phyloP scores from a whole-genome alignment of 2,113 vertebrate species.

The Hemiscyllium ocellatum region DNA sequence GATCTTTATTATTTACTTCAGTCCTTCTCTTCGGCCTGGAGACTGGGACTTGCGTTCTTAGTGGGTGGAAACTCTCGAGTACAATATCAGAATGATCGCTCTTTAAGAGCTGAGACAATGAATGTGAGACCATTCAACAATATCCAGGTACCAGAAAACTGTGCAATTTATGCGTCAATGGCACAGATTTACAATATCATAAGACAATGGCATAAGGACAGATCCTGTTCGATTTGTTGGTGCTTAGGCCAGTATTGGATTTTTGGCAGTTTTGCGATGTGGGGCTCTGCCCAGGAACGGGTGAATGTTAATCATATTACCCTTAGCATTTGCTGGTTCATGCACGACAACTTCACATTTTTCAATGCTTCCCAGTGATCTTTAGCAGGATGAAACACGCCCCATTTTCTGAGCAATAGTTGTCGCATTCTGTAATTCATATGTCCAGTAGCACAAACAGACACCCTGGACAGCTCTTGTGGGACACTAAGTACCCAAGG shows the following conservation, averaged over 20 bases:
- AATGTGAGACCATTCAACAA: neutral
- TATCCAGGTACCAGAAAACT: neutral
- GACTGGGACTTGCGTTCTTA: neutral
- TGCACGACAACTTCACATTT: neutral
- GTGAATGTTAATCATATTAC: neutral
- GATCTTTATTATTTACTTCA: neutral
- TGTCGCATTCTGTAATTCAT: no score
- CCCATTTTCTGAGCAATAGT: no score
- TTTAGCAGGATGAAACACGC: neutral
- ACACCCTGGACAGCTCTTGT: neutral
- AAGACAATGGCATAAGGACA: neutral
- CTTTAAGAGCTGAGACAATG: neutral
- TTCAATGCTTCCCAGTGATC: neutral
- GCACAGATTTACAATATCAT: neutral
- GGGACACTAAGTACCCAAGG: no score
- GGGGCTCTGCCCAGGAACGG: neutral
- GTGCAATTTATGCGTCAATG: neutral
- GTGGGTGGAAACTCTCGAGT: neutral
- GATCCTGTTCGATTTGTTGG: neutral
- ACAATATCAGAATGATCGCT: neutral
- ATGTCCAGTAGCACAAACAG: neutral
- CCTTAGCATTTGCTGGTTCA: neutral
- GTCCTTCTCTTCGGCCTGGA: neutral
- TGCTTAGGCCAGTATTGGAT: neutral
- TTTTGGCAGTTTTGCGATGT: neutral